Base-by-base conservation (phyloP, 92 coral and sea anemone genomes). In the Nematostella vectensis region DNA sequence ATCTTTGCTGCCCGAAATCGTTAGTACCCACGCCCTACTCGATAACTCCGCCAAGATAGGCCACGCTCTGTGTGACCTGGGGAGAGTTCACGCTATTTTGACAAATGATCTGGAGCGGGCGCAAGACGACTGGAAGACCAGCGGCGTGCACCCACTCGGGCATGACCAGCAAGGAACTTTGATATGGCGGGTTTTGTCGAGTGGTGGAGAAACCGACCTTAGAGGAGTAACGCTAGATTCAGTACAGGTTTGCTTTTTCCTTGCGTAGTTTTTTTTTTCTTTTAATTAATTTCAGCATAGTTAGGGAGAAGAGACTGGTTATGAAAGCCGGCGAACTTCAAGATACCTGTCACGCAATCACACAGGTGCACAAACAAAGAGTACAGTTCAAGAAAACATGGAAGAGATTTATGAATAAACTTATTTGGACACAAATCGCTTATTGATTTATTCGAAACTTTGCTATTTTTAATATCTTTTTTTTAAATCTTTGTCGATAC, bases 31-130 rank as follows among this genome's bases (percentile, higher is more conserved):
- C 63, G 83, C 76, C 28, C 85, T 91, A 50, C 58, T 85, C 36
- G 98, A 91, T 60, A 63, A 77, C 40, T 79, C 95, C 3, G 73
- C 69, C 28, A 65, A 71, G 11, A 62, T 85, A 57, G 98, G 98
- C 11, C 56, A 70, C 29, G 93, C 89, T 20, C 76, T 91, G n/a
- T 61, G 67, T 33, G 86, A 75, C 64, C 51, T 91, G 57, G 85
- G 91, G 25, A 69, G 73, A 18, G 75, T 69, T 12, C 77, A 85
- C 65, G 53, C 75, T 3, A 24, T 74, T 27, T 62, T 67, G 13
- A 59, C 48, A 27, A 59, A 33, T 11, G 70, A 75, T 1, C 17
- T 55, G 10, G 51, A 29, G 20, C 69, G 52, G 52, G 40, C 70
- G 33, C 40, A 43, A 20, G 47, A 6, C 25, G 26, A 62, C 0